A percentile compares a stretch with the other conserved stretches of the same genome.
phyloP scores from a whole-genome alignment of 1,140 invertebrate genomes.

The Pissodes strobi region DNA sequence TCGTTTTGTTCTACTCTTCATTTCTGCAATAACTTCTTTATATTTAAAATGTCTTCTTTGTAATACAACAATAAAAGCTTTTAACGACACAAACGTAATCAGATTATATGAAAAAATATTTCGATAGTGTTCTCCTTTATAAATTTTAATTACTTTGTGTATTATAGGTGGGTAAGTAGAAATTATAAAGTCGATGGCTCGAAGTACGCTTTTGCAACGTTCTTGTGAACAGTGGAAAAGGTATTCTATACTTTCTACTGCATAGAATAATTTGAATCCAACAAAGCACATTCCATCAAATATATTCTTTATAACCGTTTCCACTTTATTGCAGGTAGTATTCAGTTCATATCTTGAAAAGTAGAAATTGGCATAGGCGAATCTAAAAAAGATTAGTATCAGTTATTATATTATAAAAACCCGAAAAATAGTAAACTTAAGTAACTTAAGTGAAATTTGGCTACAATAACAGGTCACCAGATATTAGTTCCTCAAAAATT shows the following conservation, averaged over 20 bases:
- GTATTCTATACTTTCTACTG: not conserved
- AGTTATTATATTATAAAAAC: too few relatives aligned
- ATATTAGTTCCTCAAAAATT: too few relatives aligned
- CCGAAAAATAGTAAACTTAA: too few relatives aligned
- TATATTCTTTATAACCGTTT: slow-evolving; percentile 2
- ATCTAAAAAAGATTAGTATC: slow-evolving; percentile 16
- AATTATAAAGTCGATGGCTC: not conserved
- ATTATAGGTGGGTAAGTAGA: not conserved
- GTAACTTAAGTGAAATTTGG: too few relatives aligned
- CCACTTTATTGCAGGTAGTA: not conserved
- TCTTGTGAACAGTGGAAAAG: not conserved
- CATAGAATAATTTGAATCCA: not conserved
- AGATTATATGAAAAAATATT: not conserved
- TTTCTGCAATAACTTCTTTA: not conserved
- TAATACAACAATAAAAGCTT: slow-evolving; percentile 10
- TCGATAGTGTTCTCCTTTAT: not conserved
- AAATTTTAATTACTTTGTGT: not conserved
- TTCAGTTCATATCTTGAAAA: slow-evolving; percentile 12
- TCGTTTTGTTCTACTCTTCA: not conserved
- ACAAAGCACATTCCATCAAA: slow-evolving; percentile 7
- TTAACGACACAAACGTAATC: not conserved
- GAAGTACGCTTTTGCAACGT: not conserved
- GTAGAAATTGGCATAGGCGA: not conserved
- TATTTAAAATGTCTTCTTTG: slow-evolving; percentile 4
- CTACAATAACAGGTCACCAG: too few relatives aligned